A percentile compares a stretch with the other conserved stretches of the same genome.
These are phyloP conservation scores for Amiota mariae DNA, from an alignment of 2,888 invertebrate genomes.

Conservation along the genomic window DNA sequence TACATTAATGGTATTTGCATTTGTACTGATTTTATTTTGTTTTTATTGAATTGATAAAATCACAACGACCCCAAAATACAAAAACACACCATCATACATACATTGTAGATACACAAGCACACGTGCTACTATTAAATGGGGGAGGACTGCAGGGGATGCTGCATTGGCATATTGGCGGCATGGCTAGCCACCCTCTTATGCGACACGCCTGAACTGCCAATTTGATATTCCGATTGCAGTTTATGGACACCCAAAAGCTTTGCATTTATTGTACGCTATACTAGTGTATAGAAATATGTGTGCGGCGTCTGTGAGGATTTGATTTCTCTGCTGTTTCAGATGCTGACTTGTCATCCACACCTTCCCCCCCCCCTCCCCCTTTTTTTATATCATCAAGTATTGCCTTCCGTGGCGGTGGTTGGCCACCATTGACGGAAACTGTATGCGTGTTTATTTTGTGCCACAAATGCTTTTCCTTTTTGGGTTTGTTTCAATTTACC, in stretches of 20 bases:
- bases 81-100: background rate
- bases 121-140: background rate
- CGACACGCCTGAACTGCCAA: slow-evolving; percentile 14
- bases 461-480: slow-evolving; percentile 66
- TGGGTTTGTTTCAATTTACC: slow-evolving; percentile 26
- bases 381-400: background rate
- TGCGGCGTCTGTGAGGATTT: slow-evolving; percentile 13
- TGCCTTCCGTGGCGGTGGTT: background rate
- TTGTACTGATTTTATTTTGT: slow-evolving; percentile 71
- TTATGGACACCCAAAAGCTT: slow-evolving; percentile 15
- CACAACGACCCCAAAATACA: slow-evolving; percentile 32
- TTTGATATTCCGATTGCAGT: slow-evolving; percentile 30
- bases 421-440: slow-evolving; percentile 19
- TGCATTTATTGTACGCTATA: background rate
- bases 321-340: slow-evolving; percentile 17
- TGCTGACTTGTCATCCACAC: too few relatives aligned
- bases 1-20: slow-evolving; percentile 70
- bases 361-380: too few relatives aligned
- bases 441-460: slow-evolving; percentile 60
- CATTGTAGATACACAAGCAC: background rate
- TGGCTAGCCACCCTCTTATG: background rate
- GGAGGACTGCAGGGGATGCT: background rate
- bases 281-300: background rate
- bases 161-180: slow-evolving; percentile 9
- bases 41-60: slow-evolving; percentile 70